These are phyloP conservation scores for Scaptomyza reducta DNA, from an alignment of 2,888 invertebrate genomes.

Conservation along the genomic window DNA sequence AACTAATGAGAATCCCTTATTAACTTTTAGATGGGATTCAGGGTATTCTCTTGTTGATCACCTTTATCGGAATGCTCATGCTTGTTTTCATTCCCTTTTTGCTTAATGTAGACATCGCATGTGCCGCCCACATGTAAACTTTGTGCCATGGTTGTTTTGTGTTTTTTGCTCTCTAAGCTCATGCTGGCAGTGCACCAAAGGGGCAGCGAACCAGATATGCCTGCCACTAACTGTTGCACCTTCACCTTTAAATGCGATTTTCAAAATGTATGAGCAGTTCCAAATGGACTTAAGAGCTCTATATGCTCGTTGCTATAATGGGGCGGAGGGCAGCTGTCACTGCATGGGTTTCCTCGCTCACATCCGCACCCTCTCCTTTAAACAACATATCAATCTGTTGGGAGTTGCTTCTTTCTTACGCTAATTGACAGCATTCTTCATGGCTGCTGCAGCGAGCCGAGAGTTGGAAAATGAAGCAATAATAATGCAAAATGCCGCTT, in stretches of 20 bases:
- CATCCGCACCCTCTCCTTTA: background rate
- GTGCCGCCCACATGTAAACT: constrained; percentile 32
- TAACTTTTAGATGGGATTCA: too few species aligned
- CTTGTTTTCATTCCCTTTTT: constrained; percentile 10
- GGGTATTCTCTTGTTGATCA: background rate
- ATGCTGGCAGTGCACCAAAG: constrained; percentile 49
- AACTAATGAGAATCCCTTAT: too few species aligned
- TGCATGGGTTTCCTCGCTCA: constrained; percentile 55
- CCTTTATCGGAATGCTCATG: background rate
- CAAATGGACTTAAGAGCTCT: constrained; percentile 63
- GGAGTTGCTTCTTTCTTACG: constrained; percentile 49
- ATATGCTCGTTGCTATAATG: constrained; percentile 1
- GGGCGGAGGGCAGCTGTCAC: constrained; percentile 35
- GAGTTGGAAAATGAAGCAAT: constrained; percentile 67
- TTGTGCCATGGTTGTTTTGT: constrained; percentile 16
- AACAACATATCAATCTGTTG: constrained; percentile 32
- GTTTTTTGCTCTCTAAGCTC: constrained; percentile 37
- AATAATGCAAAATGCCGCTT: constrained; percentile 68
- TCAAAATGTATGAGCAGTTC: constrained; percentile 76
- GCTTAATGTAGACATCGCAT: constrained; percentile 30
- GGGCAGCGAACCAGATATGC: constrained; percentile 62
- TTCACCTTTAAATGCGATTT: constrained; percentile 78
- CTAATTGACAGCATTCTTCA: constrained; percentile 56
- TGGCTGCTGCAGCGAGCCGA: constrained; percentile 26
- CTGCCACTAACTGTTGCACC: constrained; percentile 70